phyloP scores from a whole-genome alignment of 1,140 invertebrate genomes.

The Lasioglossum baleicum region DNA sequence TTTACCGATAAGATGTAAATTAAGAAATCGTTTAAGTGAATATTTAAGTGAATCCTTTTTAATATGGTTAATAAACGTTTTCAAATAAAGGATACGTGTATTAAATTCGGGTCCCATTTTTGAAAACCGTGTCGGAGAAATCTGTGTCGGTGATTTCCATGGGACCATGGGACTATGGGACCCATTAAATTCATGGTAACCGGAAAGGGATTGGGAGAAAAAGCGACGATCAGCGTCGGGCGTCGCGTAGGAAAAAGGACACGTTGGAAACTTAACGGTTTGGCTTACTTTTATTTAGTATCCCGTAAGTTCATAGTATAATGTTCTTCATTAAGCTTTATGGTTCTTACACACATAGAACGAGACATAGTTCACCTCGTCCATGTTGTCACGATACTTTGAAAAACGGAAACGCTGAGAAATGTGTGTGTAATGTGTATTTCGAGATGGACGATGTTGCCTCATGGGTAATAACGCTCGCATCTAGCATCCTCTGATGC shows the following conservation, averaged over 20 bases:
- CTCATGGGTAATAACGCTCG: slow-evolving; percentile 25
- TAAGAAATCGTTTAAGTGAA: neutral
- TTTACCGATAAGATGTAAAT: neutral
- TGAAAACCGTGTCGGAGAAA: too few relatives aligned
- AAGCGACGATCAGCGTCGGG: neutral
- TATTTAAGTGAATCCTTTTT: too few relatives aligned
- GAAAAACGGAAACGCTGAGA: slow-evolving; percentile 67
- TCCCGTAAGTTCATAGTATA: slow-evolving; percentile 80
- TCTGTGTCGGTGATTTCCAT: too few relatives aligned
- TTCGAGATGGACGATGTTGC: slow-evolving; percentile 48
- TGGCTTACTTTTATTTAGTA: slow-evolving; percentile 80
- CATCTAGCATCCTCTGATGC: slow-evolving; percentile 17
- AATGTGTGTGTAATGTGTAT: slow-evolving; percentile 63
- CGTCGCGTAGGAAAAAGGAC: neutral
- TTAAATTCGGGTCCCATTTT: too few relatives aligned
- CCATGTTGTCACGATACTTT: slow-evolving; percentile 71
- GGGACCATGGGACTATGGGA: too few relatives aligned
- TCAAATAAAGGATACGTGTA: neutral
- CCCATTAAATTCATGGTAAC: neutral
- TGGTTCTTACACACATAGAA: slow-evolving; percentile 80
- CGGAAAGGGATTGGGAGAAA: neutral
- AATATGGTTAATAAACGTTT: neutral
- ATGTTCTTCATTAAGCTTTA: slow-evolving; percentile 80
- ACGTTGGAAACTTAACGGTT: slow-evolving; percentile 70
- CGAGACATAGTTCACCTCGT: slow-evolving; percentile 67